Percentiles rank a stretch among this genome's conserved stretches.
phyloP scores from a whole-genome alignment of 1,140 invertebrate species.

The Atta colombica region DNA sequence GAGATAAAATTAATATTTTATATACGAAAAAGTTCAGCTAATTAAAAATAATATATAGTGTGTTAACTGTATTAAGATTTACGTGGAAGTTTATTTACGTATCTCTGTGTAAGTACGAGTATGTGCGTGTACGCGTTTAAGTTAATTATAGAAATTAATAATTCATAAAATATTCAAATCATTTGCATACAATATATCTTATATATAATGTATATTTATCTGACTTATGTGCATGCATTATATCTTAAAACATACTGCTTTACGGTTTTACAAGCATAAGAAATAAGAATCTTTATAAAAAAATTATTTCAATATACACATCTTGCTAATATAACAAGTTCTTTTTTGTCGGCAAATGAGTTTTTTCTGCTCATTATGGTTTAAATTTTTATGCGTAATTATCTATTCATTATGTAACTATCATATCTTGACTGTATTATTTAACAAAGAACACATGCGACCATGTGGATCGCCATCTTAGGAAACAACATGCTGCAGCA shows the following conservation, averaged over 20 bases:
- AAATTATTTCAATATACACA: constrained; percentile 30
- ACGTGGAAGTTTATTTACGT: not conserved
- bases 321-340: constrained; percentile 19
- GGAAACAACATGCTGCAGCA: constrained; percentile 72
- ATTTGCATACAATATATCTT: constrained; percentile 9
- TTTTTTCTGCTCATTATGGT: constrained; percentile 74
- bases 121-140: not conserved
- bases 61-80: not conserved
- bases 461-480: constrained; percentile 61
- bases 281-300: constrained; percentile 26
- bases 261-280: constrained; percentile 17
- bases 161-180: constrained; percentile 25
- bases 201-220: constrained; percentile 27
- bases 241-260: constrained; percentile 11
- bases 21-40: not conserved
- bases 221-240: constrained; percentile 11
- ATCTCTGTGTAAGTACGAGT: not conserved
- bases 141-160: constrained; percentile 11
- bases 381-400: constrained; percentile 79
- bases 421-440: constrained; percentile 72
- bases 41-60: constrained; percentile 4
- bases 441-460: constrained; percentile 75
- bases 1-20: constrained; percentile 6
- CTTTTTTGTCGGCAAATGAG: constrained; percentile 44
- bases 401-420: constrained; percentile 70